Evolutionary conservation across 1,140 invertebrate species (phyloP).

Genomic region (Cyclina sinensis): DNA sequence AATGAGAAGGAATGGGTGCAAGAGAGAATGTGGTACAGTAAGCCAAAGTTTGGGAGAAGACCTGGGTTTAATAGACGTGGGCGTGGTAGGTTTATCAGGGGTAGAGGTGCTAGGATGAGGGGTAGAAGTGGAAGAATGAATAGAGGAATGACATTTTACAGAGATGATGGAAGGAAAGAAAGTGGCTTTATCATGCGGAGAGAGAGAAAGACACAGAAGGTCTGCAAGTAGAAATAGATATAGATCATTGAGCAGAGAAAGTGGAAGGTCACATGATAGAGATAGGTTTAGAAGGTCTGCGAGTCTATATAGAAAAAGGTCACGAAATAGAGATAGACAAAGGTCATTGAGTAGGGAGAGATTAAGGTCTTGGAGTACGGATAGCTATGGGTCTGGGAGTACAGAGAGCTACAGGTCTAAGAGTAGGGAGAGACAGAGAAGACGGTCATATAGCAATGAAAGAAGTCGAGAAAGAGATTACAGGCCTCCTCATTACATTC

Average conservation of each 20-base stretch:
- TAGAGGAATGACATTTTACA: background rate
- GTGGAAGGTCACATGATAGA: background rate
- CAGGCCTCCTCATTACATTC: background rate
- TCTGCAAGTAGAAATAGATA: background rate
- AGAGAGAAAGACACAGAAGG: background rate
- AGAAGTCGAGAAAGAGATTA: background rate
- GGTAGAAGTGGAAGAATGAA: background rate
- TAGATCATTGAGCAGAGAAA: background rate
- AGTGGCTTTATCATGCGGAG: background rate
- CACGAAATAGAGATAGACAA: background rate
- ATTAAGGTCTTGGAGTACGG: background rate
- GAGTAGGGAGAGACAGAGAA: conserved; percentile 7
- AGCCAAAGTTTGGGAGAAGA: background rate
- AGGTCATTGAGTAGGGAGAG: background rate
- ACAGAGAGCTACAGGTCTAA: background rate
- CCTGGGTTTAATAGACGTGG: background rate
- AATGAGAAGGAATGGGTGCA: background rate
- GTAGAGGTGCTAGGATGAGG: background rate
- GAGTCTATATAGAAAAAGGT: too few species aligned
- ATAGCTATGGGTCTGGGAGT: background rate
- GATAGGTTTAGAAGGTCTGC: background rate
- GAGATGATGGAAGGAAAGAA: background rate
- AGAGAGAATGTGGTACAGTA: background rate
- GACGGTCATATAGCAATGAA: background rate
- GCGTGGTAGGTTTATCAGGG: background rate